Evolutionary conservation across 1,140 invertebrate genomes (phyloP).

Genomic region (Coboldia fuscipes): DNA sequence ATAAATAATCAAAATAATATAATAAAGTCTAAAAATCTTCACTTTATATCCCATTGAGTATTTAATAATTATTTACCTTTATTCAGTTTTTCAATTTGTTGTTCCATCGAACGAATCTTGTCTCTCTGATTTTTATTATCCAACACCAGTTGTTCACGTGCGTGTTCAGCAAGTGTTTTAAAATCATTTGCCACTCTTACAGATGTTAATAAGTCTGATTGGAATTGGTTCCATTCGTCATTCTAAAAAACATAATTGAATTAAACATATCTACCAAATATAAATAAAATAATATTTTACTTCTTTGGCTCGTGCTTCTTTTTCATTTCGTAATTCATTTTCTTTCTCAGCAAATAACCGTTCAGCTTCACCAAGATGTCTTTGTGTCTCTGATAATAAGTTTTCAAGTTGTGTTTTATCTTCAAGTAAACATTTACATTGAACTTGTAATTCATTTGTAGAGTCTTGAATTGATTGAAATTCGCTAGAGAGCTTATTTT

Average conservation of each 20-base stretch:
- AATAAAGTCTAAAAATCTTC: background rate
- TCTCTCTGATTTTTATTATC: slow-evolving; percentile 70
- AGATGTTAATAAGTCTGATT: slow-evolving; percentile 76
- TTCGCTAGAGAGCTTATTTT: slow-evolving; percentile 40
- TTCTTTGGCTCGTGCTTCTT: slow-evolving; percentile 31
- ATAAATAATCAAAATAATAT: background rate
- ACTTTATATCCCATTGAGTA: background rate
- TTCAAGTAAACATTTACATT: slow-evolving; percentile 49
- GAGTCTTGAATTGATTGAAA: slow-evolving; percentile 50
- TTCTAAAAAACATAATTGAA: slow-evolving; percentile 22
- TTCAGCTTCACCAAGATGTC: slow-evolving; percentile 36
- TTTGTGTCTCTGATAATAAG: slow-evolving; percentile 39
- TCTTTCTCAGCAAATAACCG: slow-evolving; percentile 28
- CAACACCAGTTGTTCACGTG: slow-evolving; percentile 55
- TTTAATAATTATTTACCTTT: slow-evolving; percentile 11
- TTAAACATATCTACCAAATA: background rate
- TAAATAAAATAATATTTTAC: slow-evolving; percentile 8
- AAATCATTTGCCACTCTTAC: slow-evolving; percentile 90
- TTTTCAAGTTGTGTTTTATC: slow-evolving; percentile 49
- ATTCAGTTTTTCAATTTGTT: slow-evolving; percentile 51
- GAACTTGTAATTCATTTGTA: slow-evolving; percentile 46
- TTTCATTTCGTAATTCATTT: slow-evolving; percentile 32
- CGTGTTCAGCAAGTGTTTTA: slow-evolving; percentile 66
- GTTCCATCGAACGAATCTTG: slow-evolving; percentile 46
- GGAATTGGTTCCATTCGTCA: slow-evolving; percentile 84